These are phyloP conservation scores for Calameuta filiformis DNA, from an alignment of 2,888 invertebrate species.

Conservation along the genomic window DNA sequence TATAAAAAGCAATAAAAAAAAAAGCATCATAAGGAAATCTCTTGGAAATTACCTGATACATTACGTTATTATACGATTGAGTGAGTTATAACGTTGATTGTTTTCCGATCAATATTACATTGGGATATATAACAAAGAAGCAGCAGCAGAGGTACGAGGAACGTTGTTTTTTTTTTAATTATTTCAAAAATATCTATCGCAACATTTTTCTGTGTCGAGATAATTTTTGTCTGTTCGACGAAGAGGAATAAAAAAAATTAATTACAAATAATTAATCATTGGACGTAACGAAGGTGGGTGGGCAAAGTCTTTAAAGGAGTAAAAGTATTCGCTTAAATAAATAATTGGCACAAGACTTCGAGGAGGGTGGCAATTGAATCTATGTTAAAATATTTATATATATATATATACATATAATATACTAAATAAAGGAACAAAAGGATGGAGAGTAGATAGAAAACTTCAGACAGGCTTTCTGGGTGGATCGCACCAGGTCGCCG, in stretches of 20 bases:
- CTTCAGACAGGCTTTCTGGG: constrained; percentile 16
- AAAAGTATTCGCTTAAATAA: constrained; percentile 21
- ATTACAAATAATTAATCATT: not conserved
- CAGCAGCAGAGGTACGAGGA: not conserved
- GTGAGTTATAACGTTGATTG: no score
- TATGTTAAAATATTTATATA: constrained; percentile 1
- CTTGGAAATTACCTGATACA: no score
- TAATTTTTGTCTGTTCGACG: not conserved
- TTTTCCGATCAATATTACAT: no score
- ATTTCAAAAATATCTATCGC: no score
- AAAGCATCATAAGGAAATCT: no score
- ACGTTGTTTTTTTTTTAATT: no score
- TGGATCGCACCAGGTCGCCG: constrained; percentile 19
- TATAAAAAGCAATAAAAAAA: no score
- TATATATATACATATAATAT: not conserved
- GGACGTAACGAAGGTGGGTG: not conserved
- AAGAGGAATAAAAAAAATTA: not conserved
- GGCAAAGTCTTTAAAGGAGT: constrained; percentile 19
- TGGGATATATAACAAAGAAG: not conserved
- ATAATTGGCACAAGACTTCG: constrained; percentile 12
- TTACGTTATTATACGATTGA: no score
- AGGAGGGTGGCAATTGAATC: not conserved
- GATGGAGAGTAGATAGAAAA: not conserved
- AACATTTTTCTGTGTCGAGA: no score
- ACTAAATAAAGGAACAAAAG: not conserved